Evolutionary conservation across 2,113 vertebrate species (phyloP).

Genomic region (Malaclemys terrapin): DNA sequence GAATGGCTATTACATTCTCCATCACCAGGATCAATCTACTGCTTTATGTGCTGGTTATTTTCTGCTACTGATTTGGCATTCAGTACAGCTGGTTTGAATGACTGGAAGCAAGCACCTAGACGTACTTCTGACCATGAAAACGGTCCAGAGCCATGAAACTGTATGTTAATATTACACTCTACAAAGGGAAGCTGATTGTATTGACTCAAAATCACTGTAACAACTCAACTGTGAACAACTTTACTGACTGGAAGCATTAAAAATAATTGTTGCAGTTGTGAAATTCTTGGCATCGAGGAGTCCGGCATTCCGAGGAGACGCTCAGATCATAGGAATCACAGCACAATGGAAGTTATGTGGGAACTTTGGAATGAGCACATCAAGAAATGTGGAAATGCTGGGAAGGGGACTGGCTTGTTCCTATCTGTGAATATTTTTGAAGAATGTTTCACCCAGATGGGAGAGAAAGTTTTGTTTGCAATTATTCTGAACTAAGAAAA

Average conservation of each 20-base stretch:
- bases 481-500: background rate
- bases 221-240: background rate
- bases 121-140: background rate
- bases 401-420: background rate
- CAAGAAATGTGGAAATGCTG: background rate
- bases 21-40: background rate
- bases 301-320: background rate
- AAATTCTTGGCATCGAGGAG: background rate
- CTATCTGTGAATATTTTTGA: background rate
- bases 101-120: background rate
- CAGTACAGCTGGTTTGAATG: background rate
- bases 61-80: background rate
- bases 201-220: background rate
- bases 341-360: background rate
- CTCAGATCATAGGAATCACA: background rate
- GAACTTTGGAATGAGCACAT: background rate
- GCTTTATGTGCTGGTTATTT: background rate
- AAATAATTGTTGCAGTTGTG: background rate
- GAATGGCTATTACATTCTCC: background rate
- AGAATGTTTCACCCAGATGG: background rate
- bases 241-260: background rate
- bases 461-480: background rate
- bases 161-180: background rate
- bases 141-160: background rate
- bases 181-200: background rate